Conservation (phyloP, 2,113 vertebrate species). For the Urocitellus parryii region DNA sequence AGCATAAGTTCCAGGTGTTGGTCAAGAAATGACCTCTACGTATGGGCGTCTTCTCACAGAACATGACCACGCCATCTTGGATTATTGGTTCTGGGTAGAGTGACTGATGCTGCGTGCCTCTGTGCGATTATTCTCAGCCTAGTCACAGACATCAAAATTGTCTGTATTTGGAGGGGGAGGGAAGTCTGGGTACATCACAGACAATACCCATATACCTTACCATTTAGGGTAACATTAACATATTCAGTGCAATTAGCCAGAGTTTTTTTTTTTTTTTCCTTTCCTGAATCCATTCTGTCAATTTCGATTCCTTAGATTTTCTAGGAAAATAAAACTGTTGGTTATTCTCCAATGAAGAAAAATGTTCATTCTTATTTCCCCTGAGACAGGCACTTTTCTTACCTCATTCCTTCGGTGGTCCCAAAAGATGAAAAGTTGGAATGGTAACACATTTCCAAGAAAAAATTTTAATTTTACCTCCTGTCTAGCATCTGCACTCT, state of each 20-base stretch:
- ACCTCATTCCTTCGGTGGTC: neutral
- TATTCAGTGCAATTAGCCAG: neutral
- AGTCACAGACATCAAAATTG: neutral
- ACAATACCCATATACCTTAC: neutral
- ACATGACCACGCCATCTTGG: neutral
- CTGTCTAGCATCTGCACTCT: neutral
- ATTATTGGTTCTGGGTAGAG: neutral
- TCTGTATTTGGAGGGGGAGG: neutral
- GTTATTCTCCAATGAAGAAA: neutral
- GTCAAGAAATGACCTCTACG: neutral
- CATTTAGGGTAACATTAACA: slow-evolving; percentile 23
- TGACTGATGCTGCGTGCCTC: neutral
- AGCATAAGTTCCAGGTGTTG: neutral
- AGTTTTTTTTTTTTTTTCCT: slow-evolving; percentile 40
- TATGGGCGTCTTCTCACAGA: neutral
- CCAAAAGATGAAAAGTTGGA: slow-evolving; percentile 40
- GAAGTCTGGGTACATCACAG: neutral
- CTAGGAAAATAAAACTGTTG: slow-evolving; percentile 48
- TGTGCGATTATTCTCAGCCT: neutral
- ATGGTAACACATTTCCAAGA: slow-evolving; percentile 35
- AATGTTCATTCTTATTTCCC: neutral
- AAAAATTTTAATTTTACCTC: neutral
- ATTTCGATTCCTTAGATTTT: slow-evolving; percentile 23
- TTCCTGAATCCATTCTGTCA: slow-evolving; percentile 10
- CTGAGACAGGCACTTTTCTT: neutral